Conservation (phyloP, 2,113 vertebrate genomes). For the Melanerpes aurifrons region DNA sequence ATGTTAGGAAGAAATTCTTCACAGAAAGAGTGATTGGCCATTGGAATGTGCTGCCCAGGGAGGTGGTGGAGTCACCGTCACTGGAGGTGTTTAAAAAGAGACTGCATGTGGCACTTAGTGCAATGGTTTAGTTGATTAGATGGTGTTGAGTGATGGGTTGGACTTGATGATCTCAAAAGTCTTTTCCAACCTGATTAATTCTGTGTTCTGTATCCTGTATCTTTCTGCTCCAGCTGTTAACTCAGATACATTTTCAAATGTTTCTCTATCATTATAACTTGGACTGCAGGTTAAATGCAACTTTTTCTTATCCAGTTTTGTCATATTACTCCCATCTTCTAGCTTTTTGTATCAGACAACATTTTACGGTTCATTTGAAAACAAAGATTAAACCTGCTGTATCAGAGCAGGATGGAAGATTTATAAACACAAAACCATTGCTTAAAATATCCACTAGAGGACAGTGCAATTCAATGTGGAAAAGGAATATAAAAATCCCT, state of each 20-base stretch:
- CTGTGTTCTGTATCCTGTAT: not conserved
- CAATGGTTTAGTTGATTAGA: too few species aligned
- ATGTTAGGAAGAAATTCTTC: too few species aligned
- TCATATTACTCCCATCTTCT: constrained; percentile 15
- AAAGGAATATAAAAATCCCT: constrained; percentile 45
- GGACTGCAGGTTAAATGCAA: not conserved
- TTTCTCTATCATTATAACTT: not conserved
- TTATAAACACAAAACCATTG: constrained; percentile 15
- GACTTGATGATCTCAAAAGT: too few species aligned
- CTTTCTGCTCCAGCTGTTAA: constrained; percentile 1
- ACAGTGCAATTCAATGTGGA: constrained; percentile 84
- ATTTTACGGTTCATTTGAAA: constrained; percentile 3
- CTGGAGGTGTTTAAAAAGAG: too few species aligned
- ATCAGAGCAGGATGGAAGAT: not conserved
- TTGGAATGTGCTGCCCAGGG: too few species aligned
- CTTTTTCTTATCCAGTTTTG: not conserved
- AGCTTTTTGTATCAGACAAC: not conserved
- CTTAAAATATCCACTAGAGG: constrained; percentile 83
- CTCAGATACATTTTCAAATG: not conserved
- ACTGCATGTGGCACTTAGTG: too few species aligned
- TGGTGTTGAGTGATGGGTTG: too few species aligned
- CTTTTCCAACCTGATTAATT: too few species aligned
- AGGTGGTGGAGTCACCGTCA: too few species aligned
- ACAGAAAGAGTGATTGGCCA: too few species aligned
- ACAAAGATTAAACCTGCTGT: constrained; percentile 16